Conservation (phyloP, 2,797 vertebrate genomes). For the Chromis chromis region DNA sequence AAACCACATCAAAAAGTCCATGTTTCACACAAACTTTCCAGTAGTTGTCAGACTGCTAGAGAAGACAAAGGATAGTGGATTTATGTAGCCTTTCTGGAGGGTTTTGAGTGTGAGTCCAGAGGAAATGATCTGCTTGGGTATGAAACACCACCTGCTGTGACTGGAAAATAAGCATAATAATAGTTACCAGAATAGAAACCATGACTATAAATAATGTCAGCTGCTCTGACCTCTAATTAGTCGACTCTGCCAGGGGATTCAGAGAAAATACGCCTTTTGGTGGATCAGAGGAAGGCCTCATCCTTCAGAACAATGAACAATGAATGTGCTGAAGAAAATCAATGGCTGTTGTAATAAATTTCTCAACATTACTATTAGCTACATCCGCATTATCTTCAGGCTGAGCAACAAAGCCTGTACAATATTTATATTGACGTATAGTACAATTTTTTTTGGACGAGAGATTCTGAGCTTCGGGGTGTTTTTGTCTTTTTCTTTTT, state of each 20-base stretch:
- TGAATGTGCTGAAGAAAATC: constrained; percentile 35
- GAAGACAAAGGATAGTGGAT: not conserved
- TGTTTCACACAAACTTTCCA: constrained; percentile 36
- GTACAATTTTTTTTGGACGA: constrained; percentile 25
- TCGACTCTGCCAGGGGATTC: not conserved
- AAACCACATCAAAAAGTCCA: constrained; percentile 36
- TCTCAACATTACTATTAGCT: constrained; percentile 34
- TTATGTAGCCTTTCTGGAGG: constrained; percentile 3
- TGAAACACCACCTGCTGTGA: constrained; percentile 14
- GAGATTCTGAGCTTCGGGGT: constrained; percentile 42
- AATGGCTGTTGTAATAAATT: not conserved
- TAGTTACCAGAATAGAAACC: constrained; percentile 13
- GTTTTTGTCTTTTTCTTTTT: constrained; percentile 7
- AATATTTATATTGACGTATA: constrained; percentile 56
- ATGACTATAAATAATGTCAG: constrained; percentile 16
- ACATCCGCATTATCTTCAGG: constrained; percentile 42
- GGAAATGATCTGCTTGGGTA: not conserved
- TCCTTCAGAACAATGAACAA: constrained; percentile 12
- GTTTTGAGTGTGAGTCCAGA: not conserved
- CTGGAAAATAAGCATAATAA: constrained; percentile 7
- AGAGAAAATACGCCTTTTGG: constrained; percentile 16
- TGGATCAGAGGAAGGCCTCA: constrained; percentile 11
- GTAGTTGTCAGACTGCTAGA: constrained; percentile 33
- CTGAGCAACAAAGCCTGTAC: constrained; percentile 50
- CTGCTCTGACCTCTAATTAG: constrained; percentile 49